Evolutionary conservation across 2,797 vertebrate genomes (phyloP), one percentile per base, ranked within the genome.

Genomic region (Bufotes viridis): DNA sequence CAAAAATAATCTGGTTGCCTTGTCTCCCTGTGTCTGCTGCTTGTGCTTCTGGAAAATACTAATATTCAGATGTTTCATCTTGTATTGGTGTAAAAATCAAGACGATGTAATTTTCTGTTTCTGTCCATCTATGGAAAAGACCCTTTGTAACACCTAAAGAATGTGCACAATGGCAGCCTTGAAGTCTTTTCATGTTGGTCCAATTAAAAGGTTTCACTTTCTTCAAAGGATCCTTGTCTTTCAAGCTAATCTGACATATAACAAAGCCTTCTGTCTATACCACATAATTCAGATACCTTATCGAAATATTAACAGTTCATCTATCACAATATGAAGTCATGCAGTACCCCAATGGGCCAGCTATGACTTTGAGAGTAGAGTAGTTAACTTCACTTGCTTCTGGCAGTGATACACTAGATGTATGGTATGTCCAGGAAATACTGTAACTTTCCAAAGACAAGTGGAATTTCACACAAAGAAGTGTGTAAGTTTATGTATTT

Each of bases 101-200:
- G 79, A 82, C 22, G 2, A 7, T 82, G 15, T 74, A 7, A n/a
- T 69, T 74, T 87, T 75, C n/a, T 42, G 29, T 82, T 78, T 61
- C 78, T 63, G 24, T 87, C 42, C 18, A 24, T 24, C 1, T 49
- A 24, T 17, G n/a, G 26, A 60, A 81, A 12, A 69, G 63, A 65
- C 60, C 18, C 17, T 86, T 78, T 69, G 83, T 69, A 13, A 17
- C 9, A n/a, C 55, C 61, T 86, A 42, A 80, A 79, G 24, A 34
- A 24, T 42, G 15, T 69, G 55, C 20, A 76, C 69, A 82, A 65
- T 26, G 29, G 67, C 69, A 74, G 86, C 58, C 67, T 60, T 60
- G 42, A 82, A 60, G 55, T 24, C 69, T 61, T 82, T 87, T 87
- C 78, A 87, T 87, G 86, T 80, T 81, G 26, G 69, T 63, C 57